Conservation (phyloP, 37 sponge, comb jelly and placozoan genomes). For the Dysidea cf. avara region DNA sequence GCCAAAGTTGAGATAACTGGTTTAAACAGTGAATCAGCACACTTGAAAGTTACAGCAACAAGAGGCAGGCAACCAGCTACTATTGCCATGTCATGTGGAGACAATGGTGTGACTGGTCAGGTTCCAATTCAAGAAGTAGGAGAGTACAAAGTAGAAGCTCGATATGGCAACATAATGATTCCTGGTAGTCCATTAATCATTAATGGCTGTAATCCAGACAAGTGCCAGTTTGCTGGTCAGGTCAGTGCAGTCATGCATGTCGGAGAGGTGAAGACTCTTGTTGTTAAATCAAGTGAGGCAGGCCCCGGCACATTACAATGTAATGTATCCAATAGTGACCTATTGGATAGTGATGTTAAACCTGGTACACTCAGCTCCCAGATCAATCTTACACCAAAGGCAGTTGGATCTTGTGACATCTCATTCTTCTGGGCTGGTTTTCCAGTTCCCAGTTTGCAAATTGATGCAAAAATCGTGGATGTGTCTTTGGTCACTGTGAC, state of each 20-base stretch:
- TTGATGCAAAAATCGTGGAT: constrained; percentile 41
- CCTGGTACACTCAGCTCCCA: no score
- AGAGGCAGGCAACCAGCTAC: constrained; percentile 46
- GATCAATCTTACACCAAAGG: background rate
- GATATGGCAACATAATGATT: constrained; percentile 45
- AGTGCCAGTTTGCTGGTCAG: constrained; percentile 23
- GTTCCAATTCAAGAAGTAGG: constrained; percentile 70
- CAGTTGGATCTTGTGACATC: constrained; percentile 39
- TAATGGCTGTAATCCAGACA: constrained; percentile 62
- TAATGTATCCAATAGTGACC: background rate
- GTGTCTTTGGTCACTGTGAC: background rate
- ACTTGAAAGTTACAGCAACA: constrained; percentile 38
- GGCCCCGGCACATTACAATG: constrained; percentile 66
- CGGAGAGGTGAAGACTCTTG: constrained; percentile 25
- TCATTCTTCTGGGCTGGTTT: constrained; percentile 49
- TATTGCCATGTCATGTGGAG: constrained; percentile 38
- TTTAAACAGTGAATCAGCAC: constrained; percentile 17
- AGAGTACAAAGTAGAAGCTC: constrained; percentile 60
- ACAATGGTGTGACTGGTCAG: constrained; percentile 22
- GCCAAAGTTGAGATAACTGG: constrained; percentile 63
- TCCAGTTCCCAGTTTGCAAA: constrained; percentile 37
- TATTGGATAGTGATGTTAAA: background rate
- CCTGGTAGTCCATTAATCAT: constrained; percentile 63
- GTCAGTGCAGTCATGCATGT: constrained; percentile 38
- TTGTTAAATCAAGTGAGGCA: constrained; percentile 53